phyloP scores from a whole-genome alignment of 2,797 vertebrate species.

The Microcaecilia unicolor region DNA sequence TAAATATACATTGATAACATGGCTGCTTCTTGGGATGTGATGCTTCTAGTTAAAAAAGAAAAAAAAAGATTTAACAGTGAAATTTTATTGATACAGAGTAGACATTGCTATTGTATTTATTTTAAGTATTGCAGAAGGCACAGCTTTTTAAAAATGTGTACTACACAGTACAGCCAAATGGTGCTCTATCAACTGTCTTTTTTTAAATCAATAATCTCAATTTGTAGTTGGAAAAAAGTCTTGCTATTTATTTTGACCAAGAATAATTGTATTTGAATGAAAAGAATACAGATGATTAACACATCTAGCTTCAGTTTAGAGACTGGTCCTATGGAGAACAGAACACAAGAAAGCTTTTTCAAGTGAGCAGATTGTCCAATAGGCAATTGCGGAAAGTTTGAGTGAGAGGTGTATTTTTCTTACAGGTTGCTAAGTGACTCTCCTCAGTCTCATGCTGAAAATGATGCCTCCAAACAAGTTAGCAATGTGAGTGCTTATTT shows the following conservation, averaged over 20 bases:
- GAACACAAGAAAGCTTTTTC: too few species aligned
- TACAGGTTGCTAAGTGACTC: constrained; percentile 78
- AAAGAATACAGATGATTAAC: background rate
- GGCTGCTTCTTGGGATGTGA: too few species aligned
- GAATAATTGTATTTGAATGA: constrained; percentile 3
- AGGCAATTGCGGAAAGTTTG: constrained; percentile 27
- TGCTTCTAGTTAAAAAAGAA: too few species aligned
- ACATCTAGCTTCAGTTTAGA: constrained; percentile 4
- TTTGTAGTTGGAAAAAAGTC: background rate
- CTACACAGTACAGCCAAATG: too few species aligned
- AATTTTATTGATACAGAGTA: too few species aligned
- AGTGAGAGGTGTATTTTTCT: constrained; percentile 27
- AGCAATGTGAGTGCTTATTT: constrained; percentile 73
- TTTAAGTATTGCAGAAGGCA: too few species aligned
- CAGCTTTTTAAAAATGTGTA: too few species aligned
- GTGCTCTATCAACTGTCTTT: too few species aligned
- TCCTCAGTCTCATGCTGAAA: constrained; percentile 68
- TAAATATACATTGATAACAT: too few species aligned
- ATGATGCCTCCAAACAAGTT: constrained; percentile 64
- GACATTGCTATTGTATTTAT: too few species aligned
- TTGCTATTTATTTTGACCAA: background rate
- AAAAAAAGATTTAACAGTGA: too few species aligned
- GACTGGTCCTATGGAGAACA: background rate
- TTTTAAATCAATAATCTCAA: too few species aligned
- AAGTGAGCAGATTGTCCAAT: constrained; percentile 5